These are phyloP conservation scores for Drosophila paramelanica DNA, from an alignment of 2,888 invertebrate species.

Conservation along the genomic window DNA sequence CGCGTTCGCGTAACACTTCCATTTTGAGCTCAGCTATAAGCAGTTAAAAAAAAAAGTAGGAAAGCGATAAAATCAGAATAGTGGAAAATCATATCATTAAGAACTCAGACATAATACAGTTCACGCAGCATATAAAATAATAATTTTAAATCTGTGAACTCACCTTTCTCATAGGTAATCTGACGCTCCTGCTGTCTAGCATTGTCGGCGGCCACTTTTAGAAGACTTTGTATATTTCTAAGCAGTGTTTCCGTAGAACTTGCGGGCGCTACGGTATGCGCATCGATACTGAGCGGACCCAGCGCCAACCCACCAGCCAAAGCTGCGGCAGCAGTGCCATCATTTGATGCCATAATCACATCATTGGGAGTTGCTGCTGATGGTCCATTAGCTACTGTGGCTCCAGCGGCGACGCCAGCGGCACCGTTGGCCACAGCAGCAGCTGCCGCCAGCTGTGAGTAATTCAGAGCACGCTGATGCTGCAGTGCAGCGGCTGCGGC, in stretches of 20 bases:
- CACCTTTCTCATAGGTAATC: constrained; percentile 98
- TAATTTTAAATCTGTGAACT: constrained; percentile 44
- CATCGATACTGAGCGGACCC: constrained; percentile 83
- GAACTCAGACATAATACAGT: constrained; percentile 27
- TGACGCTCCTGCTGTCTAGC: constrained; percentile 98
- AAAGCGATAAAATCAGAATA: constrained; percentile 9
- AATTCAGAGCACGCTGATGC: constrained; percentile 90
- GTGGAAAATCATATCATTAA: constrained; percentile 5
- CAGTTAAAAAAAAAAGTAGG: constrained; percentile 6
- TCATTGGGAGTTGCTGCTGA: constrained; percentile 78
- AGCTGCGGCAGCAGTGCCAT: constrained; percentile 82
- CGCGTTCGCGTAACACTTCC: constrained; percentile 96
- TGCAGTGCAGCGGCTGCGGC: constrained; percentile 85
- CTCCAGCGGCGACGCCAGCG: constrained; percentile 78
- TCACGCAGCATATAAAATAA: constrained; percentile 18
- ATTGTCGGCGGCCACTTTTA: constrained; percentile 99
- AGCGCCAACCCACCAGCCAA: constrained; percentile 82
- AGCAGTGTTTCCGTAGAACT: constrained; percentile 95
- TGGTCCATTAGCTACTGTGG: constrained; percentile 80
- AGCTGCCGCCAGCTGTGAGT: constrained; percentile 90
- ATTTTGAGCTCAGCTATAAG: constrained; percentile 95
- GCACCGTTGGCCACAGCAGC: constrained; percentile 86
- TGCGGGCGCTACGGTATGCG: constrained; percentile 78
- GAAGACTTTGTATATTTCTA: constrained; percentile 96
- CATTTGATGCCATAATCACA: constrained; percentile 80